A percentile compares a stretch with the other conserved stretches of the same genome.
Evolutionary conservation across 2,113 vertebrate species (phyloP).

Genomic region (Silurus meridionalis): DNA sequence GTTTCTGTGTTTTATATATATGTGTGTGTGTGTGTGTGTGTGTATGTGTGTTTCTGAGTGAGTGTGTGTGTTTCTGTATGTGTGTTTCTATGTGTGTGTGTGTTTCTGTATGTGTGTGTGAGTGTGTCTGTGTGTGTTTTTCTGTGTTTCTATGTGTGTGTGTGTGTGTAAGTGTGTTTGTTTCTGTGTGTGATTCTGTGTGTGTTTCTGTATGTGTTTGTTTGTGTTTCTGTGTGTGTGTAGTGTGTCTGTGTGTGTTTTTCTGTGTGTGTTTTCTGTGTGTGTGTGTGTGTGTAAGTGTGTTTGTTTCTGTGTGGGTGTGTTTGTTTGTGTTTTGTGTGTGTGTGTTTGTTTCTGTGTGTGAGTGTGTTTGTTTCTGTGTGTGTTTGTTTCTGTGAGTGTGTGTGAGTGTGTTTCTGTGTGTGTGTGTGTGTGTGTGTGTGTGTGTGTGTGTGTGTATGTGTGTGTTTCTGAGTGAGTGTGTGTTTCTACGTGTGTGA

Average conservation of each 20-base stretch:
- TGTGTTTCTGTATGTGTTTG: too few relatives aligned
- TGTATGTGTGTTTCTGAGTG: too few relatives aligned
- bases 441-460: too few relatives aligned
- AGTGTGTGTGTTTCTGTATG: too few relatives aligned
- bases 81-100: constrained; percentile 11
- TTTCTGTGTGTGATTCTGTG: too few relatives aligned
- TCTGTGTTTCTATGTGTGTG: too few relatives aligned
- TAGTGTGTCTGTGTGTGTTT: background rate
- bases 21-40: constrained; percentile 5
- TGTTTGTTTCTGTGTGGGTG: too few relatives aligned
- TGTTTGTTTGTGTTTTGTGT: background rate
- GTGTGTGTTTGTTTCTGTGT: background rate
- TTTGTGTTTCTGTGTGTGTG: constrained; percentile 11
- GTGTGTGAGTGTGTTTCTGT: background rate
- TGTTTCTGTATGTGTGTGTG: background rate
- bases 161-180: constrained; percentile 6
- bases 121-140: too few relatives aligned
- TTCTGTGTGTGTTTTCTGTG: background rate
- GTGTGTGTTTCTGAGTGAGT: background rate
- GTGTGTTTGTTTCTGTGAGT: too few relatives aligned
- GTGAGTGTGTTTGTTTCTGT: too few relatives aligned
- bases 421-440: background rate
- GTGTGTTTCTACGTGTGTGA: constrained; percentile 13
- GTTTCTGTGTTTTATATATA: too few relatives aligned
- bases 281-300: background rate